Conservation (phyloP, 2,113 vertebrate genomes). For the Takifugu bimaculatus region DNA sequence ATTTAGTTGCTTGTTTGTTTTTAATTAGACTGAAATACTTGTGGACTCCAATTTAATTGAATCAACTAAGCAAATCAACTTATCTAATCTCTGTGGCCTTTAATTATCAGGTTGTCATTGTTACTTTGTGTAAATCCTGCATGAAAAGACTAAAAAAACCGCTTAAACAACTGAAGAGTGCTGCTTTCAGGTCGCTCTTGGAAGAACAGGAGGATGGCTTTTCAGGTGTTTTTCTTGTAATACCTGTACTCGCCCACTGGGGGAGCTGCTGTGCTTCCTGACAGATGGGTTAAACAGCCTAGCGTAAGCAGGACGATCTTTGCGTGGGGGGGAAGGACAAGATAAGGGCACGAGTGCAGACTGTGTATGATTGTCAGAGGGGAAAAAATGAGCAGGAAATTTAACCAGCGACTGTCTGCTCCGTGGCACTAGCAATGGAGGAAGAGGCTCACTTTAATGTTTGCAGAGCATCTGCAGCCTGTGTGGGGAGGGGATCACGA, state of each 20-base stretch:
- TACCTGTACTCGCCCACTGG: constrained; percentile 19
- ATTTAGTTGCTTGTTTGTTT: too few relatives aligned
- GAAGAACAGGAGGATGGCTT: neutral
- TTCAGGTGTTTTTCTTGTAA: constrained; percentile 18
- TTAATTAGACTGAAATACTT: too few relatives aligned
- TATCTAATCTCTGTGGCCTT: constrained; percentile 8
- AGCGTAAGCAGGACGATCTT: constrained; percentile 50
- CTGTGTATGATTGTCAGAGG: constrained; percentile 1
- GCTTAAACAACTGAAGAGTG: neutral
- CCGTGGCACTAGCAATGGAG: neutral
- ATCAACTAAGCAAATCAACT: neutral
- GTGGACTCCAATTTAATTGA: neutral
- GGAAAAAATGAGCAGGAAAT: neutral
- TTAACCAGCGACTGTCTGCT: too few relatives aligned
- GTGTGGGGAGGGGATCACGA: constrained; percentile 16
- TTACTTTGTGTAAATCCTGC: neutral
- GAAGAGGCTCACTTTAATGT: neutral
- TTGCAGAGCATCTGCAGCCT: constrained; percentile 26
- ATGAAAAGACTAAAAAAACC: neutral
- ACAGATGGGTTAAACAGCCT: constrained; percentile 38
- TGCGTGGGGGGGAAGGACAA: constrained; percentile 54
- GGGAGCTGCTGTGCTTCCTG: constrained; percentile 43
- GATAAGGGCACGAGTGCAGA: constrained; percentile 42
- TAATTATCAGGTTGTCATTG: neutral
- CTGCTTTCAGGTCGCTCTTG: neutral